phyloP scores from a whole-genome alignment of 2,797 vertebrate genomes.

The Microtus agrestis region DNA sequence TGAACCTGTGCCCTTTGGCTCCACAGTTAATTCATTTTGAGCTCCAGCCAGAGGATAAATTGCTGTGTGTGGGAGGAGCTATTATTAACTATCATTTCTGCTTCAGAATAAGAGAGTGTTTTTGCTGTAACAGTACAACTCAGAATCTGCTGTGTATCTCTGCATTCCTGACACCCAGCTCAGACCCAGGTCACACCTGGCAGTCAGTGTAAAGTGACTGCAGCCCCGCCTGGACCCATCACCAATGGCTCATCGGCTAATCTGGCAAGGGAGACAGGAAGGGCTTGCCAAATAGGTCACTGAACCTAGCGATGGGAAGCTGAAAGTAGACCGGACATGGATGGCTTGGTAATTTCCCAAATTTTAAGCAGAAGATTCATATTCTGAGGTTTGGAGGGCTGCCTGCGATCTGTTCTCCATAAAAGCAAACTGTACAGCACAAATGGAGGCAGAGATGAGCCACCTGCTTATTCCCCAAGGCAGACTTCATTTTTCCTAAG shows the following conservation, averaged over 20 bases:
- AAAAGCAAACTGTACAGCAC: conserved; percentile 46
- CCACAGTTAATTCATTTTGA: conserved; percentile 62
- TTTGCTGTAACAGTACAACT: not conserved
- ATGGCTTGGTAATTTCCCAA: conserved; percentile 18
- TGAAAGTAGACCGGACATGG: not conserved
- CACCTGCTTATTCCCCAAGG: conserved; percentile 53
- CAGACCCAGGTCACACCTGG: not conserved
- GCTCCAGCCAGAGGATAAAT: conserved; percentile 78
- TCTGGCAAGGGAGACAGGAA: not conserved
- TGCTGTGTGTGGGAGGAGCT: conserved; percentile 71
- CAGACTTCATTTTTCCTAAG: not conserved
- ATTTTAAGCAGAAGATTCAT: conserved; percentile 55
- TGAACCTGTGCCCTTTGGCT: conserved; percentile 81
- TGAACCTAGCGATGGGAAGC: conserved; percentile 27
- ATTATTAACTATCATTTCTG: conserved; percentile 59
- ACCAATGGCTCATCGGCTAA: not conserved
- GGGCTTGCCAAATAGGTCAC: not conserved
- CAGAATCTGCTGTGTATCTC: not conserved
- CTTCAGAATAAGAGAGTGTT: conserved; percentile 43
- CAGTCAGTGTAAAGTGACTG: not conserved
- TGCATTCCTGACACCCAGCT: not conserved
- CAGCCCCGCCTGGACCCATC: conserved; percentile 25
- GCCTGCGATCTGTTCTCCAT: conserved; percentile 51
- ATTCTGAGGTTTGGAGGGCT: conserved; percentile 16
- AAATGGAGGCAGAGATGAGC: not conserved